Conservation (phyloP, 2,113 vertebrate genomes). For the Notiomystis cincta region DNA sequence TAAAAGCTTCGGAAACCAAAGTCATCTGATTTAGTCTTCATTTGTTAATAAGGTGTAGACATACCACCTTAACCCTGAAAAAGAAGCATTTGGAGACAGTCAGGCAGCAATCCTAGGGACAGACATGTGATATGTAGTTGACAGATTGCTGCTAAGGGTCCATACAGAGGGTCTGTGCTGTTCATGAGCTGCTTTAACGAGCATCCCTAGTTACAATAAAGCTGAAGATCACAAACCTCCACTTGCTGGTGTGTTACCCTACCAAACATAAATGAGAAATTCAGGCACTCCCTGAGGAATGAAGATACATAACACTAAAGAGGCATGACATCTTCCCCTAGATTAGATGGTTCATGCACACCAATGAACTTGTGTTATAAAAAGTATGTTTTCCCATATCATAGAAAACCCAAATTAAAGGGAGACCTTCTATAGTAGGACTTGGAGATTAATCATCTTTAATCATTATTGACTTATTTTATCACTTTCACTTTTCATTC, state of each 20-base stretch:
- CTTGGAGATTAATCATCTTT: neutral
- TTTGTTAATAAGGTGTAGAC: neutral
- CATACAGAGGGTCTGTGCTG: neutral
- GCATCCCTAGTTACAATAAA: neutral
- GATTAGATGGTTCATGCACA: neutral
- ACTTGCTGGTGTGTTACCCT: accelerated
- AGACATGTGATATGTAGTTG: neutral
- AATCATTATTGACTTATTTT: neutral
- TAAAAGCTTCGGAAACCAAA: neutral
- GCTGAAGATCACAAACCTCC: neutral
- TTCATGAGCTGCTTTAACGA: neutral
- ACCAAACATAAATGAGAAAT: neutral
- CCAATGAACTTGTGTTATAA: neutral
- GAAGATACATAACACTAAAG: neutral
- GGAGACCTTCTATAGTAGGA: neutral
- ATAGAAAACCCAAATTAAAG: neutral
- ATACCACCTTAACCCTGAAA: neutral
- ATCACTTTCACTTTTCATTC: neutral
- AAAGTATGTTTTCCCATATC: neutral
- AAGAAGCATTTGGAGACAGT: neutral
- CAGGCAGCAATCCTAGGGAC: neutral
- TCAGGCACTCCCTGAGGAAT: neutral
- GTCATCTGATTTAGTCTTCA: neutral
- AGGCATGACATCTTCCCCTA: accelerated
- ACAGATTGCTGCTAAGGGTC: accelerated